A percentile compares a stretch with the other conserved stretches of the same genome.
phyloP scores from a whole-genome alignment of 2,113 vertebrate species.

The Cephalopterus ornatus region DNA sequence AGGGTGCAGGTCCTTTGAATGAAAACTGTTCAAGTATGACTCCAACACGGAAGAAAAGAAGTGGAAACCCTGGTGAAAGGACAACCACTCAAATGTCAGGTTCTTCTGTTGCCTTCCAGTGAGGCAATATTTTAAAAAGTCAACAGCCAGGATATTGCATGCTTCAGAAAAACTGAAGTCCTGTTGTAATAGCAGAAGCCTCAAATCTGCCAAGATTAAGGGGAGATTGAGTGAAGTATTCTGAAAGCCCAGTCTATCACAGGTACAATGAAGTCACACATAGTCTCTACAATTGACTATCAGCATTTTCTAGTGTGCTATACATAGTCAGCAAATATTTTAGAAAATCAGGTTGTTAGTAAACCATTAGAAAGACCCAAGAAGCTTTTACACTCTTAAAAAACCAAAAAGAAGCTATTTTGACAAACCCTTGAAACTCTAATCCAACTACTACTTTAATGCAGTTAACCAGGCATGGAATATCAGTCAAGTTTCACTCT shows the following conservation, averaged over 20 bases:
- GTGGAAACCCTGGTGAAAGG: neutral
- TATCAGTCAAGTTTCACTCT: neutral
- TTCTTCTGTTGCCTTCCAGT: neutral
- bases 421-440: neutral
- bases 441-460: neutral
- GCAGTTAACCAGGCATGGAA: neutral
- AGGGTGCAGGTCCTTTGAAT: neutral
- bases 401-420: neutral
- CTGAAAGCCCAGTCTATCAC: neutral
- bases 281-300: neutral
- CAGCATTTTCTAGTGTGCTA: neutral
- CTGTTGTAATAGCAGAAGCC: neutral
- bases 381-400: neutral
- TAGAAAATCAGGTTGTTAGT: neutral
- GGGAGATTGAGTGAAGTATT: neutral
- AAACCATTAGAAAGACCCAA: neutral
- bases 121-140: neutral
- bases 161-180: neutral
- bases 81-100: rapidly evolving
- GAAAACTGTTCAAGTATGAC: neutral
- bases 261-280: neutral
- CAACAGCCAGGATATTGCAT: neutral
- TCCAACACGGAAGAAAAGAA: neutral
- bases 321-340: neutral
- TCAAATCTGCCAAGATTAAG: neutral